A percentile compares a stretch with the other conserved stretches of the same genome.
Evolutionary conservation across 2,888 invertebrate genomes (phyloP).

Genomic region (Trichopoda pennipes): DNA sequence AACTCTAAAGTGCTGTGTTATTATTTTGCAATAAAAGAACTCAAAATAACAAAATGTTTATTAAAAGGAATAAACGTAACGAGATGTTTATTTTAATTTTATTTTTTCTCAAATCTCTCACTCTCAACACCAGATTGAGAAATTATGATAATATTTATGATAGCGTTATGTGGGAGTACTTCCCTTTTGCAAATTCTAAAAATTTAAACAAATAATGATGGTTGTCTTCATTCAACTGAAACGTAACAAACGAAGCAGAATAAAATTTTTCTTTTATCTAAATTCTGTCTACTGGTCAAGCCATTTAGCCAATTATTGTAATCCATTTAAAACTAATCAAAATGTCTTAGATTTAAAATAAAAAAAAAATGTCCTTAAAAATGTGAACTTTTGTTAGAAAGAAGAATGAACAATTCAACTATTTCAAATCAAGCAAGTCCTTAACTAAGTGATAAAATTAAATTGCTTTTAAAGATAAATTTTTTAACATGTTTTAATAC

Average conservation of each 20-base stretch:
- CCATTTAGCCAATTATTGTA: conserved; percentile 27
- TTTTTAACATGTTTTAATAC: too few species aligned
- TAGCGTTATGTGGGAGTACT: not conserved
- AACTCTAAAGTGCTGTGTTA: too few species aligned
- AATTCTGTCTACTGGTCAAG: conserved; percentile 19
- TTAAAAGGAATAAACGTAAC: too few species aligned
- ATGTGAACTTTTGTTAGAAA: not conserved
- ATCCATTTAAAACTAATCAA: conserved; percentile 30
- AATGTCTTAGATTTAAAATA: conserved; percentile 8
- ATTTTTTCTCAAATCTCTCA: too few species aligned
- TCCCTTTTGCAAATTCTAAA: not conserved
- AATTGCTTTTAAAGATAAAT: too few species aligned
- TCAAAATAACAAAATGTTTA: too few species aligned
- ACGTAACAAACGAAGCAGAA: conserved; percentile 1
- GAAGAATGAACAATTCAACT: not conserved
- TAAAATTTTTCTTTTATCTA: not conserved
- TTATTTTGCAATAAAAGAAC: too few species aligned
- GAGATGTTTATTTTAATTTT: too few species aligned
- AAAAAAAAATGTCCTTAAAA: not conserved
- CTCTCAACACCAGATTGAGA: too few species aligned
- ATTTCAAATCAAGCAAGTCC: too few species aligned
- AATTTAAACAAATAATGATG: not conserved
- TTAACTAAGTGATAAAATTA: too few species aligned
- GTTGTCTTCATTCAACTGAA: not conserved
- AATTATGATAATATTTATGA: too few species aligned